These are phyloP conservation scores for Hirundichthys speculiger DNA, from an alignment of 2,113 vertebrate genomes.

Conservation along the genomic window DNA sequence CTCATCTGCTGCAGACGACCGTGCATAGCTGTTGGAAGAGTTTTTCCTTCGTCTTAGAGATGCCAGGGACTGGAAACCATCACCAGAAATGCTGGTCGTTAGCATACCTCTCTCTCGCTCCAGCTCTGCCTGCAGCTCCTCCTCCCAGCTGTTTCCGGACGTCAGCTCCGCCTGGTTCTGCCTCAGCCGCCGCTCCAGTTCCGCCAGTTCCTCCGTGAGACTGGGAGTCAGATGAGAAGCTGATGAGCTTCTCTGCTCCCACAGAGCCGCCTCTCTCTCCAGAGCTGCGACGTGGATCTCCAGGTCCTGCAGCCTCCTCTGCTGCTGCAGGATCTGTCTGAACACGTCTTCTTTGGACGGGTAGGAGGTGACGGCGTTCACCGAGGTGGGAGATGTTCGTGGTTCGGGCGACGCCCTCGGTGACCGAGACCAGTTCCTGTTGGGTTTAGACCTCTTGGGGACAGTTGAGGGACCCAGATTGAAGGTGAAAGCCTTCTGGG, in stretches of 20 bases:
- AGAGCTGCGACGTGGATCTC: slow-evolving; percentile 76
- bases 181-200: slow-evolving; percentile 76
- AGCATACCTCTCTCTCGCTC: slow-evolving; percentile 78
- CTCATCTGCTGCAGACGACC: slow-evolving; percentile 78
- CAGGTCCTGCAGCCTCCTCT: slow-evolving; percentile 80
- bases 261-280: slow-evolving; percentile 76
- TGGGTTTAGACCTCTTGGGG: slow-evolving; percentile 35
- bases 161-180: slow-evolving; percentile 82
- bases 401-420: slow-evolving; percentile 51
- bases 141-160: slow-evolving; percentile 83
- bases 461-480: slow-evolving; percentile 72
- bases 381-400: slow-evolving; percentile 27
- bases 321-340: slow-evolving; percentile 81
- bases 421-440: slow-evolving; percentile 23
- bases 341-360: slow-evolving; percentile 84
- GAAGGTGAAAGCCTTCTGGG: slow-evolving; percentile 82
- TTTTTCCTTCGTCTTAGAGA: not conserved
- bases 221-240: not conserved
- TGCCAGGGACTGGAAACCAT: not conserved
- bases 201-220: slow-evolving; percentile 11
- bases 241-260: slow-evolving; percentile 56
- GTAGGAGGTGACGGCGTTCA: not conserved
- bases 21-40: slow-evolving; percentile 72
- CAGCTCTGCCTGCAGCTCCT: slow-evolving; percentile 81
- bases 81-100: not conserved